Conservation (phyloP, 2,888 invertebrate species). For the Clostera curtula region DNA sequence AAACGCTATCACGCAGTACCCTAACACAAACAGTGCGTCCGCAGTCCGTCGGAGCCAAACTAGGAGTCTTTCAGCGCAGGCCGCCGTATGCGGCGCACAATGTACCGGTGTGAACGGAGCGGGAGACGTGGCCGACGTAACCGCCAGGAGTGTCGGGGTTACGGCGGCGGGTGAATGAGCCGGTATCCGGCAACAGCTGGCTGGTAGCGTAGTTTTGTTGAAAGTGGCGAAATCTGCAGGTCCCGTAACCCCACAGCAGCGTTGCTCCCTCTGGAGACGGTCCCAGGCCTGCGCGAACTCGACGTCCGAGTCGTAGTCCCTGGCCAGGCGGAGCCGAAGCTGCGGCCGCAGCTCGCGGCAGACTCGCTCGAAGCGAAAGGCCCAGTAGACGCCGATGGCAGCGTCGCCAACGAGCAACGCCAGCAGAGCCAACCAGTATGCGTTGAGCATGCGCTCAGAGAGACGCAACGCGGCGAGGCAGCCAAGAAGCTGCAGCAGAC, state of each 20-base stretch:
- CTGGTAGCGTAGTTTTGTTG: conserved; percentile 56
- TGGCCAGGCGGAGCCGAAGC: conserved; percentile 74
- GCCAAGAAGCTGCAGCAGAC: conserved; percentile 82
- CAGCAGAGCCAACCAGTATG: conserved; percentile 87
- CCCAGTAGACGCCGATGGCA: conserved; percentile 89
- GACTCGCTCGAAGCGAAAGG: conserved; percentile 84
- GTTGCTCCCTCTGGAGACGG: conserved; percentile 81
- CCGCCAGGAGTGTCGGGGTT: conserved; percentile 68
- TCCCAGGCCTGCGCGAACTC: conserved; percentile 87
- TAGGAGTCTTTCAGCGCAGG: conserved; percentile 83
- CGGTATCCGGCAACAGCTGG: conserved; percentile 63
- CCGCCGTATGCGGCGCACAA: conserved; percentile 68
- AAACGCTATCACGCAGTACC: conserved; percentile 92
- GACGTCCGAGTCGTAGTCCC: conserved; percentile 82
- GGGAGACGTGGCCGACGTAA: conserved; percentile 48
- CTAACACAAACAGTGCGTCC: conserved; percentile 86
- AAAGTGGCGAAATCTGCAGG: conserved; percentile 69
- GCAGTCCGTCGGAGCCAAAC: conserved; percentile 86
- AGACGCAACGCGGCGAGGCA: conserved; percentile 88
- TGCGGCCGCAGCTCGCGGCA: conserved; percentile 83
- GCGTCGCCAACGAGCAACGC: conserved; percentile 88
- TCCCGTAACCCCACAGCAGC: conserved; percentile 87
- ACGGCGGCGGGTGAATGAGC: conserved; percentile 54
- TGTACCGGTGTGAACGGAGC: conserved; percentile 54
- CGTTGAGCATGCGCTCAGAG: conserved; percentile 86